Conservation (phyloP, 2,797 vertebrate genomes). For the Petrocephalus sullivani region DNA sequence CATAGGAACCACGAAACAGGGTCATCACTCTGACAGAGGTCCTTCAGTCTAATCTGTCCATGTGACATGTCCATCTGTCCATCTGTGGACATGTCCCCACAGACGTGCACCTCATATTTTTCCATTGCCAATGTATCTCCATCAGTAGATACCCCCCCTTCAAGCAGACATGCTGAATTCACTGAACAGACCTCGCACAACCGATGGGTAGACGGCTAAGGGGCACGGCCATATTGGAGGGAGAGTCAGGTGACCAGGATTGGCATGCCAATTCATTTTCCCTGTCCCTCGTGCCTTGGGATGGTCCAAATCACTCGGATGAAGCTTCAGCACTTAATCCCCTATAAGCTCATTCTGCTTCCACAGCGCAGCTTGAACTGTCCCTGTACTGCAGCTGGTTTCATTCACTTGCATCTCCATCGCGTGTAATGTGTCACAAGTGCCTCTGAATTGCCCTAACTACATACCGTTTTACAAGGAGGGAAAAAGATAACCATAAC, state of each 20-base stretch:
- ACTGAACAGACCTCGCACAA: neutral
- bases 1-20: neutral
- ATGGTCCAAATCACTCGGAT: neutral
- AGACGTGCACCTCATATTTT: neutral
- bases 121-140: neutral
- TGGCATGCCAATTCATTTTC: neutral
- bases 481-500: neutral
- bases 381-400: neutral
- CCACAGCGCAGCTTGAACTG: neutral
- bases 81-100: too few species aligned
- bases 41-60: neutral
- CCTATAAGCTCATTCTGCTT: neutral
- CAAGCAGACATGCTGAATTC: neutral
- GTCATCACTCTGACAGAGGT: neutral
- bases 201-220: neutral
- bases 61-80: neutral
- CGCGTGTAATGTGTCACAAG: neutral
- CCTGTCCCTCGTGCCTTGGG: neutral
- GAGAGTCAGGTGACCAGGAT: neutral
- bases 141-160: neutral
- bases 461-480: neutral
- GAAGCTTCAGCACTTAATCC: neutral
- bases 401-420: neutral
- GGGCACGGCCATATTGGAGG: neutral
- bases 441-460: neutral